Base-by-base conservation (phyloP, 2,888 invertebrate genomes). In the Xiphydria camelus region DNA sequence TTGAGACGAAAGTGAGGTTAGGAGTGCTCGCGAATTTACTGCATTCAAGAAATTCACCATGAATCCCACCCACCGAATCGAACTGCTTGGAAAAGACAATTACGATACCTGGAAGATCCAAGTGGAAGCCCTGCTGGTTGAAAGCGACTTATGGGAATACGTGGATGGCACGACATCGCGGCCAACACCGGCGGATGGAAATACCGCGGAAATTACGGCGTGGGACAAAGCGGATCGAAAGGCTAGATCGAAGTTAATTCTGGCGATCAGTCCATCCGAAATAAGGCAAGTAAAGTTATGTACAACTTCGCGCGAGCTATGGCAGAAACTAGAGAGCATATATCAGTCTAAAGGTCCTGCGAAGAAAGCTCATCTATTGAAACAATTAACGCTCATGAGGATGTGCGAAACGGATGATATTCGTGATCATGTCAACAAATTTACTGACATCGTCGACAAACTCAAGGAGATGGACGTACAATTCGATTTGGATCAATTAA, bases 301-400 rank as follows among this genome's bases (percentile, higher is more conserved):
- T 31, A 32, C 29, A 10, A 68, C 66, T 4, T 55, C 70, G 2
- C 57, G 57, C 9, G 44, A 36, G n/a, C 36, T 49, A 25, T 51
- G 49, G 53, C 17, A 31, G 23, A 45, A 40, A 29, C 34, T 43
- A 6, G 14, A 45, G 6, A 14, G 33, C 20, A 43, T 43, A 10
- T 48, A 50, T 37, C 36, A 47, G 26, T 49, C 47, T 5, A 36
- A 45, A 35, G 47, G 52, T 4, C 52, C 45, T 18, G 51, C 51
- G 1, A 43, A 37, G 31, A 51, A 41, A 26, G 50, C 49, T 9
- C 44, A 33, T 21, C 32, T 54, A 14, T 35, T 55, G 35, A 55
- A 55, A 32, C 37, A 29, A 9, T 37, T 56, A 4, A 49, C 44
- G 4, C 19, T 46, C 18, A 32, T 41, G 1, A 48, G 45, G 33